These are phyloP conservation scores for Orussus abietinus DNA, from an alignment of 1,140 invertebrate genomes.

Conservation along the genomic window DNA sequence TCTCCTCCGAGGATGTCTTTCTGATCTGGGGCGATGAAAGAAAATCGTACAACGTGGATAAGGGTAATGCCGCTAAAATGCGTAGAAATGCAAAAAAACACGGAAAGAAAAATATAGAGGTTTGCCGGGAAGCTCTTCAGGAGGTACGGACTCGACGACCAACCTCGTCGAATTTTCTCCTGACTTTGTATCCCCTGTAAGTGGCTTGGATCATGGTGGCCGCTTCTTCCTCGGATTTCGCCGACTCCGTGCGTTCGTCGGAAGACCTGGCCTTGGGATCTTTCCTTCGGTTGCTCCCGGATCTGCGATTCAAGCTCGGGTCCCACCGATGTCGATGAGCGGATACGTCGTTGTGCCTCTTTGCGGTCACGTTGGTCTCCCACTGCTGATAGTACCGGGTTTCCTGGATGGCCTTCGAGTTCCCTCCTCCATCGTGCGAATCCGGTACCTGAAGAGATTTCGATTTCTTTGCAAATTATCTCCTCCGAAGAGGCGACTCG, in stretches of 20 bases:
- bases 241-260: slow-evolving; percentile 20
- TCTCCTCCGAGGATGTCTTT: slow-evolving; percentile 28
- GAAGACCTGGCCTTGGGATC: not conserved
- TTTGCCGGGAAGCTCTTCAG: too few species aligned
- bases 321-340: slow-evolving; percentile 6
- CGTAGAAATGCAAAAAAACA: too few species aligned
- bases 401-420: too few species aligned
- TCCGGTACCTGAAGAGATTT: too few species aligned
- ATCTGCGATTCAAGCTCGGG: slow-evolving; percentile 4
- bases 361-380: slow-evolving; percentile 13
- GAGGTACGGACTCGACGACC: too few species aligned
- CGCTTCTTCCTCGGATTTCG: slow-evolving; percentile 52
- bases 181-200: slow-evolving; percentile 66
- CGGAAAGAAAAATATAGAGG: too few species aligned
- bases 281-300: not conserved
- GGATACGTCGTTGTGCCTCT: slow-evolving; percentile 18
- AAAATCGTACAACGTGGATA: not conserved
- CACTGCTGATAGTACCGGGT: slow-evolving; percentile 14
- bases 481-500: not conserved
- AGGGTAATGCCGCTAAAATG: not conserved
- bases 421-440: too few species aligned
- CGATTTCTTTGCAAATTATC: too few species aligned
- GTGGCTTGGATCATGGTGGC: slow-evolving; percentile 69
- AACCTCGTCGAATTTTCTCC: slow-evolving; percentile 60
- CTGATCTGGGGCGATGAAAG: slow-evolving; percentile 34